Evolutionary conservation across 2,888 invertebrate genomes (phyloP).

Genomic region (Apodemia mormo): DNA sequence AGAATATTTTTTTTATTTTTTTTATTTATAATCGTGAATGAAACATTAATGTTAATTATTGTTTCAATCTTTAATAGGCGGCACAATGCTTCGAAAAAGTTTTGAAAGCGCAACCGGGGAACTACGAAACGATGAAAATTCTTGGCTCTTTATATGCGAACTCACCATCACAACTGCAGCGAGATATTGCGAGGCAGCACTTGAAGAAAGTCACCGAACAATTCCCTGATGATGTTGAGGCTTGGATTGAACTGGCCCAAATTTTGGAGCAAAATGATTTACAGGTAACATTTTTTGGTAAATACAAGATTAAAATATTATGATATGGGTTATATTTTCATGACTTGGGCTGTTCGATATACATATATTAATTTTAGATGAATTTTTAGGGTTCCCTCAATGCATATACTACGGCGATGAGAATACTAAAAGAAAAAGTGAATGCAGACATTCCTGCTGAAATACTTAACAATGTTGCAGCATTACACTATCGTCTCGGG

Average conservation of each 20-base stretch:
- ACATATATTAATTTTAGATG: too few species aligned
- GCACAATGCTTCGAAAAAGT: slow-evolving; percentile 99
- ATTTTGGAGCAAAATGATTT: slow-evolving; percentile 97
- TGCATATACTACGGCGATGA: slow-evolving; percentile 96
- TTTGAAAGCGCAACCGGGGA: slow-evolving; percentile 97
- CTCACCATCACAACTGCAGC: slow-evolving; percentile 92
- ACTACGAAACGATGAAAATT: slow-evolving; percentile 99
- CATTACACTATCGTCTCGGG: slow-evolving; percentile 93
- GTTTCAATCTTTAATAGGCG: slow-evolving; percentile 84
- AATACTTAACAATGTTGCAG: slow-evolving; percentile 98
- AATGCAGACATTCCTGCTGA: slow-evolving; percentile 98
- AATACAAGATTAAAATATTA: too few species aligned
- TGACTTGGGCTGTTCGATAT: too few species aligned
- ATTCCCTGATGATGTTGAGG: slow-evolving; percentile 99
- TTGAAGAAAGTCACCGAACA: slow-evolving; percentile 97
- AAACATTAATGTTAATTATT: neutral
- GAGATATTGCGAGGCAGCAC: slow-evolving; percentile 96
- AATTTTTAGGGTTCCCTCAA: slow-evolving; percentile 87
- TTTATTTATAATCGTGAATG: too few species aligned
- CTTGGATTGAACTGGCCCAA: slow-evolving; percentile 99
- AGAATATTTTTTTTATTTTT: too few species aligned
- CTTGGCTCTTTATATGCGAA: slow-evolving; percentile 97
- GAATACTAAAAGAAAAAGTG: slow-evolving; percentile 95
- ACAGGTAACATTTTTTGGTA: slow-evolving; percentile 59
- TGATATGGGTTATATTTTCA: too few species aligned